Conservation (phyloP, 2,113 vertebrate species). For the Platichthys flesus region DNA sequence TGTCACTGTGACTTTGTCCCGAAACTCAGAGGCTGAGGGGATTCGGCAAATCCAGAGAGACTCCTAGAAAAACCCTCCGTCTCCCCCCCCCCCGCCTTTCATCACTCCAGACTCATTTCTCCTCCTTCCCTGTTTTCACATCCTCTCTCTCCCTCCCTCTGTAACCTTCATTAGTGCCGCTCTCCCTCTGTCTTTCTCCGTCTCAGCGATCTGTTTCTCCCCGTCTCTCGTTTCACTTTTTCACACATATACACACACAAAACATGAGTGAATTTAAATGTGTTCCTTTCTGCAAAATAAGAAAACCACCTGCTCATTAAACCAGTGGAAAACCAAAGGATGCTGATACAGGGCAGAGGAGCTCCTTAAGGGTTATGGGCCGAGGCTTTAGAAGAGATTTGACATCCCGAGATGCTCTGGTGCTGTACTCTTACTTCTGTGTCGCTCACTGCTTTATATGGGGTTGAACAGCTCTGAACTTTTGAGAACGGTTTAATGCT, state of each 20-base stretch:
- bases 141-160: constrained; percentile 42
- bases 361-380: constrained; percentile 7
- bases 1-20: constrained; percentile 79
- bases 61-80: constrained; percentile 48
- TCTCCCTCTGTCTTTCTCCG: constrained; percentile 26
- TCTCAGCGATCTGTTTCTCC: constrained; percentile 41
- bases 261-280: constrained; percentile 24
- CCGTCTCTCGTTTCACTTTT: constrained; percentile 36
- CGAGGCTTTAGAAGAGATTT: background rate
- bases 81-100: constrained; percentile 42
- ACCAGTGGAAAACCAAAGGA: constrained; percentile 22
- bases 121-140: constrained; percentile 14
- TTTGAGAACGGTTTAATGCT: background rate
- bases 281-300: constrained; percentile 41
- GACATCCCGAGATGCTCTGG: background rate
- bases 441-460: constrained; percentile 6
- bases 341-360: constrained; percentile 26
- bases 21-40: constrained; percentile 60
- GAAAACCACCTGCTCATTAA: constrained; percentile 64
- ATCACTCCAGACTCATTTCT: constrained; percentile 55
- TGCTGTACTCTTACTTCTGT: background rate
- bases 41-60: constrained; percentile 71
- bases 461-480: background rate
- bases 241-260: background rate
- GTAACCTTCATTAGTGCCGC: constrained; percentile 56